Percentiles rank a stretch among this genome's conserved stretches.
Conservation (phyloP, 2,888 invertebrate genomes). For the Brenthis ino region DNA sequence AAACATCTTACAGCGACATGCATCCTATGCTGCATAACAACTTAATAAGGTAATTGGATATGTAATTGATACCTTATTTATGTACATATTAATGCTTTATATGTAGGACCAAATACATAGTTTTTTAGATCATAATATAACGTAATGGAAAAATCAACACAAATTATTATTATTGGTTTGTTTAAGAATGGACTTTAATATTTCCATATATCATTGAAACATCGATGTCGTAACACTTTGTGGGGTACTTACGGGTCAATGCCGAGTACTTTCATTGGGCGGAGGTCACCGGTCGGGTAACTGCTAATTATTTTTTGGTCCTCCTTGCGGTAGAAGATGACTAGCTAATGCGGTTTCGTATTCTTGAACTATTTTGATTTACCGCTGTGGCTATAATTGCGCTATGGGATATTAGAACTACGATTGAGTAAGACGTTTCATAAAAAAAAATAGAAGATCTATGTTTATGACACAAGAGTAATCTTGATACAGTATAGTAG, state of each 20-base stretch:
- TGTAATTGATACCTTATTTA: conserved; percentile 58
- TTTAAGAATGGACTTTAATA: background rate
- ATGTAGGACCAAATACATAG: no score
- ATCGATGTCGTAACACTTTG: conserved; percentile 38
- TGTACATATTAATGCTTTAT: background rate
- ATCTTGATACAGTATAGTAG: no score
- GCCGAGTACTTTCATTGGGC: conserved; percentile 61
- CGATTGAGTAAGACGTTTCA: background rate
- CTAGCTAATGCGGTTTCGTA: conserved; percentile 62
- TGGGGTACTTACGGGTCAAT: conserved; percentile 59
- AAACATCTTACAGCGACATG: conserved; percentile 37
- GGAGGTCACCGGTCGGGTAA: conserved; percentile 59
- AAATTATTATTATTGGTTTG: background rate
- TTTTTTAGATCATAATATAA: no score
- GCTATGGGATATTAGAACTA: conserved; percentile 7
- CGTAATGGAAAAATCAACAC: no score
- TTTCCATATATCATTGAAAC: conserved; percentile 28
- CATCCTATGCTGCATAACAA: conserved; percentile 48
- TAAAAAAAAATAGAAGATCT: no score
- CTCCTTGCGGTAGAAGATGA: conserved; percentile 51
- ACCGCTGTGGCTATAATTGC: conserved; percentile 16
- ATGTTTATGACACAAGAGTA: no score
- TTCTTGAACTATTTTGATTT: conserved; percentile 53
- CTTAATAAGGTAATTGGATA: conserved; percentile 70
- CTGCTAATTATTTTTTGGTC: conserved; percentile 76